Percentiles rank a stretch among this genome's conserved stretches.
Evolutionary conservation across 2,797 vertebrate genomes (phyloP).

Genomic region (Odontamblyopus rebecca): DNA sequence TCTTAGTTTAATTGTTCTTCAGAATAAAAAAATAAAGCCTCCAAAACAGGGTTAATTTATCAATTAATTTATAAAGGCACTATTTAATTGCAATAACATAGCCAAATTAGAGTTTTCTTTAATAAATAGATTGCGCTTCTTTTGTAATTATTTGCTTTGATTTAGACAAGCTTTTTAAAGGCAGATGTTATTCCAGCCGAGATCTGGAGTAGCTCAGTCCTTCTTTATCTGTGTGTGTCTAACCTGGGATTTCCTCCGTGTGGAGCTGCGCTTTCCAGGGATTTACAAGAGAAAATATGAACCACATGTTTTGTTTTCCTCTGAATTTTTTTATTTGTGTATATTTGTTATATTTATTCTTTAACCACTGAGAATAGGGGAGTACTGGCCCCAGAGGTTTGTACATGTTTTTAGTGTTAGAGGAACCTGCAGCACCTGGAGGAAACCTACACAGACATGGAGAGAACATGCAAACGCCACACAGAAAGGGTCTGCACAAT

Average conservation of each 20-base stretch:
- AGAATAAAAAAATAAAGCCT: neutral
- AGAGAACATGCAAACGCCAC: no score
- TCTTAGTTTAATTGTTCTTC: neutral
- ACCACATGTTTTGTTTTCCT: constrained; percentile 68
- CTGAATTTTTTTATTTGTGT: neutral
- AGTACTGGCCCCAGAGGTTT: no score
- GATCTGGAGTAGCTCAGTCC: constrained; percentile 34
- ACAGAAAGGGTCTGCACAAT: no score
- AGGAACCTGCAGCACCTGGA: no score
- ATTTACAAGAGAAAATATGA: constrained; percentile 73
- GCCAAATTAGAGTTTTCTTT: neutral
- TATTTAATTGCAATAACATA: neutral
- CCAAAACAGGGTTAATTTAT: neutral
- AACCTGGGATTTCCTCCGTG: constrained; percentile 76
- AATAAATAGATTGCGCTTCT: neutral
- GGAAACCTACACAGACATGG: no score
- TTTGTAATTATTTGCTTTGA: neutral
- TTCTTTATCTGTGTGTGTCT: constrained; percentile 75
- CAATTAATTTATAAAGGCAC: neutral
- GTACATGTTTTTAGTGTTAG: no score
- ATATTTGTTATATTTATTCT: neutral
- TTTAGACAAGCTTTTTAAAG: neutral
- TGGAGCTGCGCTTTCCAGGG: constrained; percentile 53
- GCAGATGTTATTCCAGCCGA: constrained; percentile 45
- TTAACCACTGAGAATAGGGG: no score